Conservation (phyloP, 2,888 invertebrate species). For the Lissocephala sabroskyi region DNA sequence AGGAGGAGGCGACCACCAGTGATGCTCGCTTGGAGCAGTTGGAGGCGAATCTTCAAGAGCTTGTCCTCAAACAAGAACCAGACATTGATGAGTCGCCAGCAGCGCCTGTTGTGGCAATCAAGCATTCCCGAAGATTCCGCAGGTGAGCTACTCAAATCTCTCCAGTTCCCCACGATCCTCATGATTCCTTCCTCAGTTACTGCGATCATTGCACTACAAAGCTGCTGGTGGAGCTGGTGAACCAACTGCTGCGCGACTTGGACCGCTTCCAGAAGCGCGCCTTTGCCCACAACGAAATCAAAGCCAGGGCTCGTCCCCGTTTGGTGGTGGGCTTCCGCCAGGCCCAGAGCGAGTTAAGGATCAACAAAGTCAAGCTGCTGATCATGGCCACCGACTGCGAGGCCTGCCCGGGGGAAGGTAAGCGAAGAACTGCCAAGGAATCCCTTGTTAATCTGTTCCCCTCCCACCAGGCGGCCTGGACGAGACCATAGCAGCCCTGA, state of each 20-base stretch:
- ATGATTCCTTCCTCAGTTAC: slow-evolving; percentile 70
- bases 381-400: slow-evolving; percentile 79
- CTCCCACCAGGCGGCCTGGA: slow-evolving; percentile 78
- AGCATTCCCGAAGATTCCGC: slow-evolving; percentile 62
- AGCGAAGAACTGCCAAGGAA: background rate
- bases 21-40: background rate
- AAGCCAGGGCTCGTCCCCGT: slow-evolving; percentile 75
- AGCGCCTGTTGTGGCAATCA: background rate
- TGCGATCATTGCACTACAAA: slow-evolving; percentile 77
- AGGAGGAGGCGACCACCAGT: too few relatives aligned
- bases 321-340: slow-evolving; percentile 78
- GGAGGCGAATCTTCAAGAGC: background rate
- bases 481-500: slow-evolving; percentile 74
- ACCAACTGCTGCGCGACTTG: slow-evolving; percentile 74
- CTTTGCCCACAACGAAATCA: slow-evolving; percentile 76
- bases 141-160: slow-evolving; percentile 32
- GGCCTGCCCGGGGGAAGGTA: slow-evolving; percentile 59
- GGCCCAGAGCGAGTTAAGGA: slow-evolving; percentile 75
- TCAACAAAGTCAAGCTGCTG: slow-evolving; percentile 76
- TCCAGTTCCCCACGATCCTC: background rate
- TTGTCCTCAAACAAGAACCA: background rate
- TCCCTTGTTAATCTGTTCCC: background rate
- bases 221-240: slow-evolving; percentile 74
- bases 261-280: slow-evolving; percentile 77
- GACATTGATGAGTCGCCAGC: background rate